Evolutionary conservation across 2,888 invertebrate species (phyloP).

Genomic region (Drosophila paracracens): DNA sequence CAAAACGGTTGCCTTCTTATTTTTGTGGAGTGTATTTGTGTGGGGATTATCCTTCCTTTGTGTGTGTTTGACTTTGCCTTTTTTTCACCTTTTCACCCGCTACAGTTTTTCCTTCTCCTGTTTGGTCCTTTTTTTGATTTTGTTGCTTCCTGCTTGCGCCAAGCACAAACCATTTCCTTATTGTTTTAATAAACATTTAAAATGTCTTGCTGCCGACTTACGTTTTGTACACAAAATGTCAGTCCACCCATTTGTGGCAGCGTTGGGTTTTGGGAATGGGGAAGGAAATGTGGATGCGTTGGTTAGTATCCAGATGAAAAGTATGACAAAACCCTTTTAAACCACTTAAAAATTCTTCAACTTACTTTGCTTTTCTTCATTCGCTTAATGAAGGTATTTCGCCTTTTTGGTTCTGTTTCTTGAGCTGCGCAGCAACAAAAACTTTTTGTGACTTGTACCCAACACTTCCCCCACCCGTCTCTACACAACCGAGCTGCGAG

Average conservation of each 20-base stretch:
- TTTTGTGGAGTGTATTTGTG: constrained; percentile 53
- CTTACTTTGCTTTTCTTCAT: constrained; percentile 81
- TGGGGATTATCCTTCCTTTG: constrained; percentile 77
- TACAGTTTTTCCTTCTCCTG: constrained; percentile 37
- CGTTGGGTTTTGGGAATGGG: neutral
- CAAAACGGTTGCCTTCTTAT: constrained; percentile 59
- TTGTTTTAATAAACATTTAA: constrained; percentile 83
- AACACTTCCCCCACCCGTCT: neutral
- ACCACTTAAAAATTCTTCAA: constrained; percentile 80
- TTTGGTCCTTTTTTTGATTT: constrained; percentile 8
- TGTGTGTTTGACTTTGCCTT: constrained; percentile 67
- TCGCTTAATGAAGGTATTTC: constrained; percentile 83
- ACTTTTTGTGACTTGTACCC: constrained; percentile 55
- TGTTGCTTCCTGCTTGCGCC: constrained; percentile 7
- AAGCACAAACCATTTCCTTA: constrained; percentile 80
- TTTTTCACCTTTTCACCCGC: constrained; percentile 56
- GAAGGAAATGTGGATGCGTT: constrained; percentile 15
- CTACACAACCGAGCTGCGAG: constrained; percentile 2
- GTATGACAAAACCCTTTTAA: constrained; percentile 81
- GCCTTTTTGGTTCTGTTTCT: constrained; percentile 65
- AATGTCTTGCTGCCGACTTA: constrained; percentile 75
- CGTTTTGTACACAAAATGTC: constrained; percentile 64
- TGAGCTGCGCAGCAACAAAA: constrained; percentile 46
- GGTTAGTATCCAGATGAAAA: constrained; percentile 66
- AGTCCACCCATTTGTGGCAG: constrained; percentile 67